Conservation (phyloP, 1,140 invertebrate genomes). For the Brachionus angularis region DNA sequence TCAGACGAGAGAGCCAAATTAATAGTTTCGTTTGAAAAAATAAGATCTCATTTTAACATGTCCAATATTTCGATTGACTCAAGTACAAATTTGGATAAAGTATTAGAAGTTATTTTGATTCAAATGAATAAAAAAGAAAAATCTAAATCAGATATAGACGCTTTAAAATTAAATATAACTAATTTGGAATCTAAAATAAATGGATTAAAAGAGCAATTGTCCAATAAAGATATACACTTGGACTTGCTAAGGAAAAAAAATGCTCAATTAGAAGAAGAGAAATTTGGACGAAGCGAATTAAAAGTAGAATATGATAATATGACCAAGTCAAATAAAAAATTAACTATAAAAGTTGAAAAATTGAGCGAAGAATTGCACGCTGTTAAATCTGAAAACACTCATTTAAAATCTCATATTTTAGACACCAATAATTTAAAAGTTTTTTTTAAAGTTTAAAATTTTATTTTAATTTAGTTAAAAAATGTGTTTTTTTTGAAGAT, state of each 20-base stretch:
- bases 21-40: no score
- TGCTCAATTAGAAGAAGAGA: conserved; percentile 50
- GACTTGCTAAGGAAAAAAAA: conserved; percentile 78
- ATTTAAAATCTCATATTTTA: conserved; percentile 27
- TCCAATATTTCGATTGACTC: no score
- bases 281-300: conserved; percentile 17
- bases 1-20: no score
- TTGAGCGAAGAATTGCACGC: not conserved
- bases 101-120: not conserved
- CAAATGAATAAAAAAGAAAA: conserved; percentile 1
- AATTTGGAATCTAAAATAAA: conserved; percentile 52
- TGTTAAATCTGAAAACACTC: conserved; percentile 35
- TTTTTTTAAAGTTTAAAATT: conserved; percentile 13
- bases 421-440: conserved; percentile 32
- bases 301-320: conserved; percentile 12
- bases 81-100: conserved; percentile 7
- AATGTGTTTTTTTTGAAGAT: conserved; percentile 20
- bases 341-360: conserved; percentile 35
- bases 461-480: not conserved
- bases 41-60: no score
- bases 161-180: not conserved
- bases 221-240: conserved; percentile 81
- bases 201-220: conserved; percentile 76
- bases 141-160: not conserved
- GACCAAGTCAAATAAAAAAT: not conserved